Percentiles rank a stretch among this genome's conserved stretches.
Evolutionary conservation across 2,888 invertebrate species (phyloP).

Genomic region (Chrysolina americana): DNA sequence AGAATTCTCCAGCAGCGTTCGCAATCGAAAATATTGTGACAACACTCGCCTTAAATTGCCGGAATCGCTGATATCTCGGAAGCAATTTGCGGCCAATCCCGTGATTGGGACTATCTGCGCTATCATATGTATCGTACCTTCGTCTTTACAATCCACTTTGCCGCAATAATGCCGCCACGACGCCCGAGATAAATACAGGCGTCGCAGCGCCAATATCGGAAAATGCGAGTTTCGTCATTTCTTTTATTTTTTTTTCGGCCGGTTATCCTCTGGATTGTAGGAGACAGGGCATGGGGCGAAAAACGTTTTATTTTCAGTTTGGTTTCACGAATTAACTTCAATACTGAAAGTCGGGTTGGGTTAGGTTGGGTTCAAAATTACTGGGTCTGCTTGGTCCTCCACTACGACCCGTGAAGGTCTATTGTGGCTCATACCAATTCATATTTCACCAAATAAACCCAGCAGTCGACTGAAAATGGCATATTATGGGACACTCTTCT

Average conservation of each 20-base stretch:
- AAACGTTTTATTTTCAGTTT: background rate
- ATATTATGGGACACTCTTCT: no score
- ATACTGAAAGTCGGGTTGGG: no score
- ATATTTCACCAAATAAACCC: no score
- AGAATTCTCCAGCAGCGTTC: constrained; percentile 28
- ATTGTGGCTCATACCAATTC: no score
- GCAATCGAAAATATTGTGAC: constrained; percentile 56
- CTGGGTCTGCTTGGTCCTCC: no score
- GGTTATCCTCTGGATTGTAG: background rate
- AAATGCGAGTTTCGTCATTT: constrained; percentile 4
- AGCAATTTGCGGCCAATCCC: constrained; percentile 67
- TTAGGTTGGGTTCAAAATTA: no score
- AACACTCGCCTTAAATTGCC: constrained; percentile 63
- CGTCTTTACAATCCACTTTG: constrained; percentile 64
- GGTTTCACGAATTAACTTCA: no score
- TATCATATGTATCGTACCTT: constrained; percentile 61
- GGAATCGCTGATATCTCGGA: constrained; percentile 63
- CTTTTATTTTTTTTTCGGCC: constrained; percentile 26
- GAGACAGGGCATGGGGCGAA: background rate
- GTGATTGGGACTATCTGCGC: constrained; percentile 65
- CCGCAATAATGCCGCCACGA: constrained; percentile 45
- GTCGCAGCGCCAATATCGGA: constrained; percentile 9
- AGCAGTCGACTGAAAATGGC: no score
- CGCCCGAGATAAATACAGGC: constrained; percentile 37
- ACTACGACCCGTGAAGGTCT: no score